Percentiles rank a stretch among this genome's conserved stretches.
Conservation (phyloP, 2,113 vertebrate species). For the Sturnira hondurensis region DNA sequence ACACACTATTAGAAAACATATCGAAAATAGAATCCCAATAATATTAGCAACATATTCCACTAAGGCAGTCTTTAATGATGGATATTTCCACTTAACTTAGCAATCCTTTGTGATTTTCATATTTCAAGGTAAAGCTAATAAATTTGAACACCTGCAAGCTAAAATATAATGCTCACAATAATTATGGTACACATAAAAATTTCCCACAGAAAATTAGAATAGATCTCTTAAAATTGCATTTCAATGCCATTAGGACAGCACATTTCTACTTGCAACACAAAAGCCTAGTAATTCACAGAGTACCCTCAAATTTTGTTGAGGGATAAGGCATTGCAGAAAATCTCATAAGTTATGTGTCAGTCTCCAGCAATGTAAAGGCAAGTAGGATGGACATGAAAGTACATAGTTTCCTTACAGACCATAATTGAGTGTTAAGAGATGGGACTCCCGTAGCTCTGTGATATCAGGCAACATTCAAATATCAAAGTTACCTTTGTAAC, state of each 20-base stretch:
- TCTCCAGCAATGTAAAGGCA: background rate
- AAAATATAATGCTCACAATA: background rate
- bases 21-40: background rate
- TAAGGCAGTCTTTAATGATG: background rate
- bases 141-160: background rate
- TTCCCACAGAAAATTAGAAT: background rate
- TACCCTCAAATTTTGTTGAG: background rate
- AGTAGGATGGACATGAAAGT: background rate
- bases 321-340: background rate
- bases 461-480: background rate
- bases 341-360: background rate
- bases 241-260: background rate
- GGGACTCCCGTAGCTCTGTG: background rate
- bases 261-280: background rate
- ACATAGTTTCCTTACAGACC: background rate
- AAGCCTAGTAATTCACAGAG: background rate
- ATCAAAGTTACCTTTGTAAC: background rate
- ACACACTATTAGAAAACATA: background rate
- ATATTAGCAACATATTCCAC: background rate
- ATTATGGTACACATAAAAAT: background rate
- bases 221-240: background rate
- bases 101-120: background rate
- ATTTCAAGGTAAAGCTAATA: background rate
- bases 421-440: background rate
- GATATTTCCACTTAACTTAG: background rate